Percentiles rank a stretch among this genome's conserved stretches.
phyloP scores from a whole-genome alignment of 2,888 invertebrate species.

The Lasioglossum zephyrum region DNA sequence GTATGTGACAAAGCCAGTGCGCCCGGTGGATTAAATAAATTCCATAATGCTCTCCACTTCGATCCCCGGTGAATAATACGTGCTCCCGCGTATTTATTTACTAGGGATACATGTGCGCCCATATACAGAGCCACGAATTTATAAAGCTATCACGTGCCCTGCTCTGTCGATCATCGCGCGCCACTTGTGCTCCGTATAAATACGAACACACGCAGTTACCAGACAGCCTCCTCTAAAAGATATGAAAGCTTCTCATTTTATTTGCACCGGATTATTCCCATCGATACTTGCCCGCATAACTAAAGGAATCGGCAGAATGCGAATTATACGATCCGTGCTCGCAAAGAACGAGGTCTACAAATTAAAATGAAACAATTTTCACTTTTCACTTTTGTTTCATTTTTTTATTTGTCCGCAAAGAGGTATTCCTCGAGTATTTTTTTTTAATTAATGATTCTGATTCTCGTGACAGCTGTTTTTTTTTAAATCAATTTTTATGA shows the following conservation, averaged over 20 bases:
- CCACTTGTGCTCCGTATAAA: conserved; percentile 54
- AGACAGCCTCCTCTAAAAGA: conserved; percentile 38
- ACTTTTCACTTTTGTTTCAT: too few species aligned
- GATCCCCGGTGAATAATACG: conserved; percentile 73
- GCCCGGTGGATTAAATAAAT: conserved; percentile 80
- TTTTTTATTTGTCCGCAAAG: too few species aligned
- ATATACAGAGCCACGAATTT: conserved; percentile 62
- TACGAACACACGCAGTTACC: conserved; percentile 19
- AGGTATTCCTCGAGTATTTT: too few species aligned
- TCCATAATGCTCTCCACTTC: conserved; percentile 79
- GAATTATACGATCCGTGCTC: not conserved
- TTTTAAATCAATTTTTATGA: too few species aligned
- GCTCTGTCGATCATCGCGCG: conserved; percentile 71
- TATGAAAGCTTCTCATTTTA: conserved; percentile 23
- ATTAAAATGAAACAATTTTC: not conserved
- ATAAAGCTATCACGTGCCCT: conserved; percentile 74
- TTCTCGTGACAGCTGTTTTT: too few species aligned
- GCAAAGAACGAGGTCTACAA: not conserved
- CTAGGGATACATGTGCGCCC: conserved; percentile 54
- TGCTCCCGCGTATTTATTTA: conserved; percentile 71
- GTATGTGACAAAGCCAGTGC: conserved; percentile 78
- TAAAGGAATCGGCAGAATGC: not conserved
- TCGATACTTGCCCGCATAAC: not conserved
- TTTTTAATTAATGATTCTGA: too few species aligned
- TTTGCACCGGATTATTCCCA: not conserved